These are phyloP conservation scores for Phylloscopus whistleri DNA, from an alignment of 2,113 vertebrate genomes.

Conservation along the genomic window DNA sequence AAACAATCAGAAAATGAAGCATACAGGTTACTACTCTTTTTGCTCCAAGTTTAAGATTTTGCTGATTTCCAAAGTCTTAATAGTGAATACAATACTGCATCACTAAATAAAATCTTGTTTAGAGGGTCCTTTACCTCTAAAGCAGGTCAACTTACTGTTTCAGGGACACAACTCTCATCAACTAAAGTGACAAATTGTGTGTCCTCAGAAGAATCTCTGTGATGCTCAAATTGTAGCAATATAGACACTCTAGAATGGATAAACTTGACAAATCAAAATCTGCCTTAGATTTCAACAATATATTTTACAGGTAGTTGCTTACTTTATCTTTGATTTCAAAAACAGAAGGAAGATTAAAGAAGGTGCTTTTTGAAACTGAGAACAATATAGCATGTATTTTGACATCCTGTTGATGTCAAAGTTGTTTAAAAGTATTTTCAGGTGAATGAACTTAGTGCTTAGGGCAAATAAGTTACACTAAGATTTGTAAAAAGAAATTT, in stretches of 20 bases:
- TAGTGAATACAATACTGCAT: not conserved
- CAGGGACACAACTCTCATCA: not conserved
- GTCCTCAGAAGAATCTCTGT: not conserved
- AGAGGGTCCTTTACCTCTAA: not conserved
- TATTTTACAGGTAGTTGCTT: not conserved
- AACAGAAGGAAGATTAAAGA: not conserved
- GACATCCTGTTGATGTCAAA: not conserved
- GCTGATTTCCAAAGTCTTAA: not conserved
- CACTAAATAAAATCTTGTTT: not conserved
- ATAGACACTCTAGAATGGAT: not conserved
- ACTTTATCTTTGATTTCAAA: not conserved
- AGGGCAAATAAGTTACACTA: not conserved
- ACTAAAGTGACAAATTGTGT: not conserved
- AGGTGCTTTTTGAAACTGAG: not conserved
- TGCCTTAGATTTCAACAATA: not conserved
- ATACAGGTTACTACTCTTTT: not conserved
- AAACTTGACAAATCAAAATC: not conserved
- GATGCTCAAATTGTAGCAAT: not conserved
- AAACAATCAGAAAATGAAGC: not conserved
- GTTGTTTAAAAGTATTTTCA: not conserved
- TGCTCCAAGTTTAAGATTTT: not conserved
- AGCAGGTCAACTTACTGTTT: not conserved
- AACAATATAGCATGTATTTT: not conserved
- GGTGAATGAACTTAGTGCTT: not conserved
- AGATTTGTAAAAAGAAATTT: not conserved